phyloP scores from a whole-genome alignment of 1,140 invertebrate species.

The Octopus bimaculoides region DNA sequence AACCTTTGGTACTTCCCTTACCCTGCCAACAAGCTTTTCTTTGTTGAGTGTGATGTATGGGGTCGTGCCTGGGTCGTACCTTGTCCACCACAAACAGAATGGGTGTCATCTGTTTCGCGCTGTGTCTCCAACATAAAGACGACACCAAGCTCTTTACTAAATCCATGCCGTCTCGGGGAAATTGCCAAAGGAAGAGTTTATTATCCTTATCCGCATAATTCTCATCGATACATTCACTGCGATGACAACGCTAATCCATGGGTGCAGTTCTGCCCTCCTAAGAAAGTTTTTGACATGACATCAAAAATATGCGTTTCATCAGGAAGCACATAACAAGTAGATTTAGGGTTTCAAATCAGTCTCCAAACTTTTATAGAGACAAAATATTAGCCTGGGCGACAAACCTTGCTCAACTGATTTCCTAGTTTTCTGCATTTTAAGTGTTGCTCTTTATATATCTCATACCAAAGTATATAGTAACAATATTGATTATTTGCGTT shows the following conservation, averaged over 20 bases:
- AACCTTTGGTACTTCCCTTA: slow-evolving; percentile 30
- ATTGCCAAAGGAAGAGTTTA: slow-evolving; percentile 12
- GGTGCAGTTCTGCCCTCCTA: slow-evolving; percentile 27
- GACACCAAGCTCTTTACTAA: slow-evolving; percentile 3
- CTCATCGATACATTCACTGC: slow-evolving; percentile 27
- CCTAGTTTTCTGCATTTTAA: too few relatives aligned
- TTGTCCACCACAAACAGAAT: slow-evolving; percentile 24
- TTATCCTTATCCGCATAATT: slow-evolving; percentile 16
- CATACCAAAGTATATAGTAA: too few relatives aligned
- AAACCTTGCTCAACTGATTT: too few relatives aligned
- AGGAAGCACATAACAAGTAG: too few relatives aligned
- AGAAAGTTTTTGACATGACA: slow-evolving; percentile 26
- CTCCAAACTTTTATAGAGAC: too few relatives aligned
- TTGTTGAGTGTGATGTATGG: slow-evolving; percentile 38
- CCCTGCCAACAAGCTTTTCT: slow-evolving; percentile 26
- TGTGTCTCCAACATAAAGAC: slow-evolving; percentile 20
- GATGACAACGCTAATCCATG: slow-evolving; percentile 29
- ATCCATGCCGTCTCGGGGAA: slow-evolving; percentile 16
- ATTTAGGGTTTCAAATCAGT: too few relatives aligned
- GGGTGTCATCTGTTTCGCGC: slow-evolving; percentile 26
- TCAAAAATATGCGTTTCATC: too few relatives aligned
- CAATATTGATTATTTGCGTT: too few relatives aligned
- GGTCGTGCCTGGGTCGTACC: slow-evolving; percentile 33
- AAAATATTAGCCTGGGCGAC: too few relatives aligned
- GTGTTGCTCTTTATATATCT: too few relatives aligned